phyloP scores from a whole-genome alignment of 2,888 invertebrate species.

The Syritta pipiens region DNA sequence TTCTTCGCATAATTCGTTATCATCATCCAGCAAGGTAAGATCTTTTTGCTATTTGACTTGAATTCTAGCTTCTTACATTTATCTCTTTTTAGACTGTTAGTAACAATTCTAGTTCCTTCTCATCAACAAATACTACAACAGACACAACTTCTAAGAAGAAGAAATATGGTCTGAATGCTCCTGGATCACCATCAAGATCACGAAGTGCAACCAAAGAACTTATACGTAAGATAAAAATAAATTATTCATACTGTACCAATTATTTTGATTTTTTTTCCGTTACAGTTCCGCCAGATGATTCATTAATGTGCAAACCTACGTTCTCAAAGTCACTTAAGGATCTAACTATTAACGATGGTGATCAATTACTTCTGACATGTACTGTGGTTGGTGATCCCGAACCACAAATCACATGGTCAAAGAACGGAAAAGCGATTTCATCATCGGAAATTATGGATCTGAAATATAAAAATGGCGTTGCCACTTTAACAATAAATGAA shows the following conservation, averaged over 20 bases:
- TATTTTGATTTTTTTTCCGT: slow-evolving; percentile 34
- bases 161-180: slow-evolving; percentile 86
- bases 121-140: slow-evolving; percentile 72
- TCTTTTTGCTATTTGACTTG: no score
- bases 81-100: slow-evolving; percentile 66
- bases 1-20: slow-evolving; percentile 53
- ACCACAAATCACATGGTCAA: slow-evolving; percentile 94
- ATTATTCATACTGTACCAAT: not conserved
- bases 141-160: slow-evolving; percentile 80
- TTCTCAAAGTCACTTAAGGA: slow-evolving; percentile 89
- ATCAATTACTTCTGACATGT: slow-evolving; percentile 89
- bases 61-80: not conserved
- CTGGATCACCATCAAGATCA: slow-evolving; percentile 91
- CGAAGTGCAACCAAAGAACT: slow-evolving; percentile 94
- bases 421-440: slow-evolving; percentile 87
- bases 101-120: slow-evolving; percentile 74
- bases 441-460: slow-evolving; percentile 93
- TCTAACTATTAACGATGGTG: slow-evolving; percentile 91
- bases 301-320: slow-evolving; percentile 91
- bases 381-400: slow-evolving; percentile 95
- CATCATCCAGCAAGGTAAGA: slow-evolving; percentile 72
- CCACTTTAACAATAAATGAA: slow-evolving; percentile 93
- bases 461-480: slow-evolving; percentile 94
- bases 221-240: slow-evolving; percentile 78
- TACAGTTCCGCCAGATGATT: slow-evolving; percentile 91